Evolutionary conservation across 2,113 vertebrate genomes (phyloP).

Genomic region (Hirundichthys speculiger): DNA sequence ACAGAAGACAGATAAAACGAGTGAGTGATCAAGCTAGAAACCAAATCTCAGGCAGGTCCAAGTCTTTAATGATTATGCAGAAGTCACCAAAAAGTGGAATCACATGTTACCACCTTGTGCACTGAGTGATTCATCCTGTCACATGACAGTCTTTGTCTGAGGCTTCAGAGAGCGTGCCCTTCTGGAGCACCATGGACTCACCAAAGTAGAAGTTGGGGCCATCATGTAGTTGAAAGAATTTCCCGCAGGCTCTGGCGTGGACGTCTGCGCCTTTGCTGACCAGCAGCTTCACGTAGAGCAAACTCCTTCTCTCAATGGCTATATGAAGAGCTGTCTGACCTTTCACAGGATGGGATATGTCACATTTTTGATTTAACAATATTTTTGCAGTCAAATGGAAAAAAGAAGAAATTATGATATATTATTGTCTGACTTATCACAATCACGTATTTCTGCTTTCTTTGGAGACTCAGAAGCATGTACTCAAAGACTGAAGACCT

Average conservation of each 20-base stretch:
- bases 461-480: too few species aligned
- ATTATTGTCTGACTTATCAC: too few species aligned
- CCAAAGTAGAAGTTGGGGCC: slow-evolving; percentile 94
- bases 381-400: not conserved
- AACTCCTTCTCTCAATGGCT: slow-evolving; percentile 93
- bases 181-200: slow-evolving; percentile 68
- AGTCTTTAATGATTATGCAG: not conserved
- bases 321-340: slow-evolving; percentile 96
- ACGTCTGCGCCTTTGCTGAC: slow-evolving; percentile 91
- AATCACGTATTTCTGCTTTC: too few species aligned
- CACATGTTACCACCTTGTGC: not conserved
- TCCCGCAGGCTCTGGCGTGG: slow-evolving; percentile 89
- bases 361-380: not conserved
- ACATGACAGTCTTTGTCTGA: too few species aligned
- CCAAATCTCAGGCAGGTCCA: too few species aligned
- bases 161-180: not conserved
- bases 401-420: too few species aligned
- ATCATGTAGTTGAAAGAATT: slow-evolving; percentile 90
- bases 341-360: slow-evolving; percentile 35
- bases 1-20: too few species aligned
- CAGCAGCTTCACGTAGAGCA: slow-evolving; percentile 86
- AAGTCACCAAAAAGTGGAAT: not conserved
- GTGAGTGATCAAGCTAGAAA: too few species aligned
- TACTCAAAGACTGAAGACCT: too few species aligned
- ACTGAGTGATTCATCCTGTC: not conserved